Percentiles rank a stretch among this genome's conserved stretches.
Evolutionary conservation across 2,113 vertebrate genomes (phyloP).

Genomic region (Hystrix brachyura): DNA sequence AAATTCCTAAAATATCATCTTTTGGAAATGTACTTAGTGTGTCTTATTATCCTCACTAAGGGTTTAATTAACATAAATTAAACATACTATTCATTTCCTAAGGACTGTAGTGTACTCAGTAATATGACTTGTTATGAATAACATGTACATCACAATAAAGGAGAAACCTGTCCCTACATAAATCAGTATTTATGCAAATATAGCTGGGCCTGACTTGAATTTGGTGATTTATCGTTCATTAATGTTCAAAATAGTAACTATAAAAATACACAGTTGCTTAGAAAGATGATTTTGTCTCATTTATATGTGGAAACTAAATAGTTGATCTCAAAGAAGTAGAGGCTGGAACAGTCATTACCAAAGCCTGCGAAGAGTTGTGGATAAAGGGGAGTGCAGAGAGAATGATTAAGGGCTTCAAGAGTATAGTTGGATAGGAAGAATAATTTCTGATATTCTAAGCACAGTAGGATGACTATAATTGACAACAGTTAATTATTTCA

Average conservation of each 20-base stretch:
- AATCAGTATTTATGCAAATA: constrained; percentile 25
- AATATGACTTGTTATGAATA: constrained; percentile 54
- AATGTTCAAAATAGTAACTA: constrained; percentile 28
- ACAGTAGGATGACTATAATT: not conserved
- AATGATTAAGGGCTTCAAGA: not conserved
- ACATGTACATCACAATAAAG: constrained; percentile 29
- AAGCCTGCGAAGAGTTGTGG: not conserved
- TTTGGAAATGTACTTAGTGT: not conserved
- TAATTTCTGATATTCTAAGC: not conserved
- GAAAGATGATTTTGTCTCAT: constrained; percentile 24
- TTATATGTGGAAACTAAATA: not conserved
- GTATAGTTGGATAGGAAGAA: not conserved
- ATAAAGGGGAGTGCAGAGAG: not conserved
- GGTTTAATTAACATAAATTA: not conserved
- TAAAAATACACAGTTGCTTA: constrained; percentile 41
- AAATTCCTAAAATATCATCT: not conserved
- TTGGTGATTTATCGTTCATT: constrained; percentile 56
- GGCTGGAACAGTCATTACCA: not conserved
- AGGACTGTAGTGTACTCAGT: not conserved
- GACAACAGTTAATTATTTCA: not conserved
- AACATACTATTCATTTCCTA: constrained; percentile 30
- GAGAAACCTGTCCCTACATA: constrained; percentile 24
- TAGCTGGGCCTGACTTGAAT: not conserved
- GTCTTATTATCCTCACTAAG: not conserved
- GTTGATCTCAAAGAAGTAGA: not conserved